Base-by-base conservation (phyloP, 1,140 invertebrate genomes). In the Aphidius gifuensis region DNA sequence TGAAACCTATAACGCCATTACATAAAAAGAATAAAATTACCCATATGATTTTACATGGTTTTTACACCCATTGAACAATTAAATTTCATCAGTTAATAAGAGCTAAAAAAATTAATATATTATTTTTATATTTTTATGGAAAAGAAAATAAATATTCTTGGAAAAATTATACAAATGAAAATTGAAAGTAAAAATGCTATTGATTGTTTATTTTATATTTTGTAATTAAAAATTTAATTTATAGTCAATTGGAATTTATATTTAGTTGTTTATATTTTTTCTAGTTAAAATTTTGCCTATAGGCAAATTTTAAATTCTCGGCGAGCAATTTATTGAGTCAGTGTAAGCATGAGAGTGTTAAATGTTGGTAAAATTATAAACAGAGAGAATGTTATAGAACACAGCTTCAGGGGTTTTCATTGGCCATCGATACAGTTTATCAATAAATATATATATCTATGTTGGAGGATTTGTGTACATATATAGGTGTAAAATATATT, bases 381-480 rank as follows among this genome's bases (percentile, higher is more conserved):
- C 23, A 32, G 51, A 50, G 51, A 54, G 53, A 61, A 61, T 32
- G 46, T 48, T 58, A 32, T 32, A 46, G 21, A n/a, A 38, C 43
- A 53, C 44, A 60, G 50, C 49, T 43, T 38, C 21, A 60, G 48
- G 44, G 49, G 23, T 55, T 61, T 61, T 61, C 50, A 61, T 61
- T 61, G 60, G 51, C 51, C 49, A 51, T 50, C 23, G 43, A 61
- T 61, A 9, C 50, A 61, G 9, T 60, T 61, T 16, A 32, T 32
- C 23, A 32, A 32, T 32, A 32, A 32, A 32, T 4, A 32, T 3
- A 32, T 32, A 1, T 32, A 32, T 32, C 2, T 32, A 16, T 16
- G 16, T 16, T 16, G 16, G 16, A 16, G 16, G 16, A 16, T 16
- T 16, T 16, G 16, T 16, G 16, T 16, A 16, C 16, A 16, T 16